phyloP scores from a whole-genome alignment of 2,888 invertebrate genomes.

The Empis stercorea region DNA sequence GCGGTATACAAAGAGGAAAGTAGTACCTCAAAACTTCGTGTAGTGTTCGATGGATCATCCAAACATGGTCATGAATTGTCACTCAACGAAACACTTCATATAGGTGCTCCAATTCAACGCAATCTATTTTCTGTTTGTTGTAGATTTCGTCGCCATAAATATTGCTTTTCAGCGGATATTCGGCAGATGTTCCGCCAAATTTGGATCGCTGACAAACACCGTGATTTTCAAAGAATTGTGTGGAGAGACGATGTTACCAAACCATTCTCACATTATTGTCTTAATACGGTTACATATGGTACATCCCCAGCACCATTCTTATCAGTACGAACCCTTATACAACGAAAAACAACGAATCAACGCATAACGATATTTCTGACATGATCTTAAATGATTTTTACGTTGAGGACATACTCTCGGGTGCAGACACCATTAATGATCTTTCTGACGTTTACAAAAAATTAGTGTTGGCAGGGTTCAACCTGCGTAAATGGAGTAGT shows the following conservation, averaged over 20 bases:
- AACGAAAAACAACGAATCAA: constrained; percentile 7
- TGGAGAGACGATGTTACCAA: constrained; percentile 9
- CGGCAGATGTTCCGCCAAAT: constrained; percentile 14
- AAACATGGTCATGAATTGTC: too few species aligned
- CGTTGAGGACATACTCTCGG: constrained; percentile 13
- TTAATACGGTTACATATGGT: constrained; percentile 13
- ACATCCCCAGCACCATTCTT: constrained; percentile 11
- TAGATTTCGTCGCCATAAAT: constrained; percentile 11
- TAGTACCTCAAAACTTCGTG: constrained; percentile 9
- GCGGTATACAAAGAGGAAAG: constrained; percentile 12
- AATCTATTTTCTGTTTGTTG: constrained; percentile 11
- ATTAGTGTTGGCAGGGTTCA: not conserved
- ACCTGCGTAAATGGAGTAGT: constrained; percentile 6
- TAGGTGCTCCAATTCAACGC: constrained; percentile 9
- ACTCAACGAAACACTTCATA: constrained; percentile 4
- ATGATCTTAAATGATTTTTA: constrained; percentile 11
- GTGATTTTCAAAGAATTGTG: constrained; percentile 11
- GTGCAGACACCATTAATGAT: not conserved
- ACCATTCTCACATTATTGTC: constrained; percentile 8
- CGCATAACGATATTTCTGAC: constrained; percentile 8
- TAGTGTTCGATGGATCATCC: constrained; percentile 9
- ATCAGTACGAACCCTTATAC: constrained; percentile 11
- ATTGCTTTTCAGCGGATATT: constrained; percentile 11
- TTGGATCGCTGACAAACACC: constrained; percentile 9
- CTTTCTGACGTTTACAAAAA: not conserved